These are phyloP conservation scores for Chymomyza procnemis DNA, from an alignment of 2,888 invertebrate species.

Conservation along the genomic window DNA sequence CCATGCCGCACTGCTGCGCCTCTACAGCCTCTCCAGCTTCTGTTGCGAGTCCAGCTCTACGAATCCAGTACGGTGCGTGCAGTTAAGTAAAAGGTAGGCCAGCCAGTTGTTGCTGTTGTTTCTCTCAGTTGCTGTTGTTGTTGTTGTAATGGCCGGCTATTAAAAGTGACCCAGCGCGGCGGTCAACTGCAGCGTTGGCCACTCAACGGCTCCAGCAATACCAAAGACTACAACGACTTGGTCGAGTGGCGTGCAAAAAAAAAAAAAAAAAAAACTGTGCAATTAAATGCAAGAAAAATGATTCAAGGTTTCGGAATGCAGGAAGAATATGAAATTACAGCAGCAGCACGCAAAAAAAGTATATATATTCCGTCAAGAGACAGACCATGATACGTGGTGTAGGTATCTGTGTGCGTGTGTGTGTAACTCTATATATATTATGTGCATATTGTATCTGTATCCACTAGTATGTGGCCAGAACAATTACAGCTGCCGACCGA, in stretches of 20 bases:
- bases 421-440: not conserved
- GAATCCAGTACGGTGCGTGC: constrained; percentile 45
- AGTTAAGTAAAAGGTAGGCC: constrained; percentile 64
- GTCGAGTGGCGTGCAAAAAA: constrained; percentile 29
- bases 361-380: not conserved
- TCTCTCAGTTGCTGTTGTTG: constrained; percentile 21
- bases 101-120: constrained; percentile 43
- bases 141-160: constrained; percentile 24
- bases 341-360: constrained; percentile 21
- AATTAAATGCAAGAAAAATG: constrained; percentile 73
- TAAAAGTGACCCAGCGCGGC: constrained; percentile 68
- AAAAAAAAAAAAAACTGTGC: constrained; percentile 46
- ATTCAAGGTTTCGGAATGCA: constrained; percentile 79
- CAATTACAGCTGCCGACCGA: constrained; percentile 46
- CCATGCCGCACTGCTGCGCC: not conserved
- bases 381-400: not conserved
- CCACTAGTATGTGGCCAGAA: constrained; percentile 45
- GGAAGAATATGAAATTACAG: constrained; percentile 77
- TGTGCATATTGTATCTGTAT: no score
- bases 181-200: constrained; percentile 56
- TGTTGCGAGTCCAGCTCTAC: constrained; percentile 18
- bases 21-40: constrained; percentile 17
- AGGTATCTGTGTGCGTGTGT: not conserved
- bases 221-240: constrained; percentile 39
- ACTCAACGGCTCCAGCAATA: constrained; percentile 47